Conservation (phyloP, 2,113 vertebrate genomes). For the Phocoena phocoena region DNA sequence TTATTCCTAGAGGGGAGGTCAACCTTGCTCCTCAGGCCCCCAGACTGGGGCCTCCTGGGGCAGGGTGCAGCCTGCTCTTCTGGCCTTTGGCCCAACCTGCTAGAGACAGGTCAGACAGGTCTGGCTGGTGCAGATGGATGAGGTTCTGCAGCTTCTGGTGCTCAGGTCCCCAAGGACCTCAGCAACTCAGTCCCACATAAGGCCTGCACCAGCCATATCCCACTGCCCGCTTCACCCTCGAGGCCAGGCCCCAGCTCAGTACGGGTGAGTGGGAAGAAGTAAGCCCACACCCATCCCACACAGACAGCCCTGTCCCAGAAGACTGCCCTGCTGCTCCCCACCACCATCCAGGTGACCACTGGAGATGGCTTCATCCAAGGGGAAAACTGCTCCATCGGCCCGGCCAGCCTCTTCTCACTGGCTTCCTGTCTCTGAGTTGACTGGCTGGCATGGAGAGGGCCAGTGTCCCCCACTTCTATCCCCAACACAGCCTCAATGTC, state of each 20-base stretch:
- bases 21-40: neutral
- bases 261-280: neutral
- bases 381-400: neutral
- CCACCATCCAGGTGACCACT: neutral
- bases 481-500: neutral
- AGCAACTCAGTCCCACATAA: neutral
- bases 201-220: neutral
- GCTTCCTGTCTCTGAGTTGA: neutral
- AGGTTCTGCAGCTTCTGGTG: neutral
- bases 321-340: neutral
- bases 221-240: neutral
- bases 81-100: conserved; percentile 33
- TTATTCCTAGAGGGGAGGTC: neutral
- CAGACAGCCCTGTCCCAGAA: neutral
- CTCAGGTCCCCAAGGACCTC: neutral
- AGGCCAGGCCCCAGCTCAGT: neutral
- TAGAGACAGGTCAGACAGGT: conserved; percentile 63
- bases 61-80: neutral
- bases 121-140: conserved; percentile 17
- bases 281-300: neutral
- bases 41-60: neutral
- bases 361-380: neutral
- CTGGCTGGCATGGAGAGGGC: neutral
- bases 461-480: neutral
- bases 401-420: neutral